Conservation (phyloP, 2,888 invertebrate genomes). For the Apoda limacodes region DNA sequence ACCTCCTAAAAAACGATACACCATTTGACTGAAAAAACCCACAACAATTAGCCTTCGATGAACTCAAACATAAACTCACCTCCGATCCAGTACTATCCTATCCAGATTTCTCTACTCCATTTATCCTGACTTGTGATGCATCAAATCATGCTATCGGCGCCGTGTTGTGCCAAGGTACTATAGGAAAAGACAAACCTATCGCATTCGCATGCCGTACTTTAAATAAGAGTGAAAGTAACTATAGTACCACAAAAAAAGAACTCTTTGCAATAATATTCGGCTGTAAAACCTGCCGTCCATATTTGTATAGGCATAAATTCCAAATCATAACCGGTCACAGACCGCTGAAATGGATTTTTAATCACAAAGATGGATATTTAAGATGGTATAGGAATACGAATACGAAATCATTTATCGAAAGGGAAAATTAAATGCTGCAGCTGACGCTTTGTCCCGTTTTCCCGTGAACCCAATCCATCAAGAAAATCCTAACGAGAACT, state of each 20-base stretch:
- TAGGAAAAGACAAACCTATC: background rate
- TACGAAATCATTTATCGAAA: constrained; percentile 9
- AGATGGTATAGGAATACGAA: constrained; percentile 12
- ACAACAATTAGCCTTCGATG: too few relatives aligned
- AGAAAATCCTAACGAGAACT: too few relatives aligned
- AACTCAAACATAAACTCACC: too few relatives aligned
- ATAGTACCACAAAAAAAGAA: constrained; percentile 7
- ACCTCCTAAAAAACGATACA: too few relatives aligned
- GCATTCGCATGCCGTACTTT: constrained; percentile 9
- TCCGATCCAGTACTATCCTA: too few relatives aligned
- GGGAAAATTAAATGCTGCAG: constrained; percentile 8
- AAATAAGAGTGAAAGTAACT: constrained; percentile 12
- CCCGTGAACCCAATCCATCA: too few relatives aligned
- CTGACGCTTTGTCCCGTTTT: constrained; percentile 9
- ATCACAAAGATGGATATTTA: constrained; percentile 3
- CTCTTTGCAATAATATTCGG: constrained; percentile 5
- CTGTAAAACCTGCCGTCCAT: constrained; percentile 11
- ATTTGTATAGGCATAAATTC: constrained; percentile 3
- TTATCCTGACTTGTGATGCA: background rate
- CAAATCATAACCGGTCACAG: constrained; percentile 3
- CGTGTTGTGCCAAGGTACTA: background rate
- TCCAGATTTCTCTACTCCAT: too few relatives aligned
- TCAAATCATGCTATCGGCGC: constrained; percentile 1
- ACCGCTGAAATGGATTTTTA: constrained; percentile 6
- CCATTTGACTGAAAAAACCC: too few relatives aligned